Conservation (phyloP, 2,797 vertebrate genomes). For the Orientallactaga sibirica region DNA sequence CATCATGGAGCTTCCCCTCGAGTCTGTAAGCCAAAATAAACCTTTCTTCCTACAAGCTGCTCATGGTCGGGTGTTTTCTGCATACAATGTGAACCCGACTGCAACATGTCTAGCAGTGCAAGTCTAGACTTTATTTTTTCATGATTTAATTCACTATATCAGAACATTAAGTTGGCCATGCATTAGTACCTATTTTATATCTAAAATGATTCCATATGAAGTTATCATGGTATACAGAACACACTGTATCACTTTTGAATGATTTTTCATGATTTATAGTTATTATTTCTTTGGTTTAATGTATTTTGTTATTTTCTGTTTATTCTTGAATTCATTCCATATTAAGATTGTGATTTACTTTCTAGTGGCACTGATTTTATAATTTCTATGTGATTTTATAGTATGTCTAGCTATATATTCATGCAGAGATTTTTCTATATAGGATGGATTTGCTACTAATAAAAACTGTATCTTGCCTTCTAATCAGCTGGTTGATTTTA, state of each 20-base stretch:
- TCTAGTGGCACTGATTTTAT: not conserved
- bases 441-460: not conserved
- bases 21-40: no score
- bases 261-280: not conserved
- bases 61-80: no score
- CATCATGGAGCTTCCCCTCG: no score
- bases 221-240: not conserved
- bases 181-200: not conserved
- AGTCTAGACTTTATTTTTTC: no score
- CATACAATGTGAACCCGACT: no score
- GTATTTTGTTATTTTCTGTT: not conserved
- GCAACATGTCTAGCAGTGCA: no score
- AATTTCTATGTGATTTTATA: not conserved
- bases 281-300: conserved; percentile 12
- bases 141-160: not conserved
- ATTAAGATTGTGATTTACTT: not conserved
- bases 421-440: not conserved
- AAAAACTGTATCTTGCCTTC: not conserved
- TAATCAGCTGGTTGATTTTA: not conserved
- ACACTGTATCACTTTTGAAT: not conserved
- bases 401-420: not conserved
- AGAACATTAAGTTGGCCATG: not conserved
- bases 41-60: no score
- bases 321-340: not conserved
- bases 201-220: not conserved